Percentiles rank a stretch among this genome's conserved stretches.
Conservation (phyloP, 2,888 invertebrate species). For the Craniophora ligustri region DNA sequence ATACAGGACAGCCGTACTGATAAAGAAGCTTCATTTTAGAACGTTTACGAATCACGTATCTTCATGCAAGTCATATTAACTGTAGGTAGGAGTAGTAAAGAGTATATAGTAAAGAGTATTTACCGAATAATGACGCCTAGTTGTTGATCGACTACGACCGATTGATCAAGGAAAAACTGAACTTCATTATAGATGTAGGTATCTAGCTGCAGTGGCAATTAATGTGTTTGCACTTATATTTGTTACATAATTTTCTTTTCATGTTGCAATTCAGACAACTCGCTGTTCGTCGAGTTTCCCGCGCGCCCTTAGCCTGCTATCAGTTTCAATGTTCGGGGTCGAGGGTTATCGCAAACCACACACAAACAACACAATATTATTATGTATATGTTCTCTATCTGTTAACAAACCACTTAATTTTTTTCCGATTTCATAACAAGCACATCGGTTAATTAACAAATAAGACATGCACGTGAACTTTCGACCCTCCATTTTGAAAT, state of each 20-base stretch:
- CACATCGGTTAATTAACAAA: conserved; percentile 32
- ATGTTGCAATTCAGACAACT: conserved; percentile 8
- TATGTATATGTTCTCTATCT: conserved; percentile 30
- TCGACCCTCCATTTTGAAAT: conserved; percentile 21
- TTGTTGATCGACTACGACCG: too few species aligned
- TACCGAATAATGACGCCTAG: too few species aligned
- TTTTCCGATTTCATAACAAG: conserved; percentile 62
- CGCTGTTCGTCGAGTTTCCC: conserved; percentile 27
- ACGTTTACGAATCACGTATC: too few species aligned
- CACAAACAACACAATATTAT: conserved; percentile 64
- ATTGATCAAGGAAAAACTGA: too few species aligned
- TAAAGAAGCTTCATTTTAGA: too few species aligned
- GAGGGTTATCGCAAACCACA: conserved; percentile 63
- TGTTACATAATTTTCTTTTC: not conserved
- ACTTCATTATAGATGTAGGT: too few species aligned
- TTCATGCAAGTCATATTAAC: too few species aligned
- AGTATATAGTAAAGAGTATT: too few species aligned
- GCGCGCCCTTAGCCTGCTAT: conserved; percentile 50
- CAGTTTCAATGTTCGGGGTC: conserved; percentile 60
- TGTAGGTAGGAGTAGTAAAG: too few species aligned
- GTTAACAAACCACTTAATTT: conserved; percentile 57
- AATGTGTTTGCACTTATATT: not conserved
- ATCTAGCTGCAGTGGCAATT: not conserved
- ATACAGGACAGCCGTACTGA: too few species aligned
- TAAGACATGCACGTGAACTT: conserved; percentile 12